Conservation (phyloP, 2,113 vertebrate genomes). For the Leptobrachium ailaonicum region DNA sequence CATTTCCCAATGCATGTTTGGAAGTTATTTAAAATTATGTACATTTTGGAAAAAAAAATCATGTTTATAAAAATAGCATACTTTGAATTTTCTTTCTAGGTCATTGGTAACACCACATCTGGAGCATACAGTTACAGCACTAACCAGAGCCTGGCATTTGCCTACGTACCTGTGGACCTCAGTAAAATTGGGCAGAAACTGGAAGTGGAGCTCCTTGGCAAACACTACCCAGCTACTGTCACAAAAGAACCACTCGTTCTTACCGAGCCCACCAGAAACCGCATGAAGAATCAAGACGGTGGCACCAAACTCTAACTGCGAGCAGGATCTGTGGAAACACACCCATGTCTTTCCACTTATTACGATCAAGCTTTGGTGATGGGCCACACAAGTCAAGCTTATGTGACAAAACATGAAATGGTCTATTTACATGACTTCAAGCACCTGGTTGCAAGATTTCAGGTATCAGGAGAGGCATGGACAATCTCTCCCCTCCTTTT, state of each 20-base stretch:
- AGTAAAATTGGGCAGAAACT: constrained; percentile 82
- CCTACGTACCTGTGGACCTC: constrained; percentile 84
- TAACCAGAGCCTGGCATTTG: constrained; percentile 87
- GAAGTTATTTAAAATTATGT: no score
- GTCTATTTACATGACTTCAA: no score
- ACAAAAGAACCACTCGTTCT: constrained; percentile 84
- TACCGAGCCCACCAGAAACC: constrained; percentile 82
- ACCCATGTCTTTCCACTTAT: no score
- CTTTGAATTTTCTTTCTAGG: constrained; percentile 66
- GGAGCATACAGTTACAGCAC: constrained; percentile 87
- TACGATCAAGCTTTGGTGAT: no score
- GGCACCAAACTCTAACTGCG: constrained; percentile 57
- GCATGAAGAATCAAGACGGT: constrained; percentile 75
- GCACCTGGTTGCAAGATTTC: no score
- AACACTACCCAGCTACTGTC: constrained; percentile 79
- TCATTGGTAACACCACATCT: constrained; percentile 94
- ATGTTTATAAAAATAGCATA: not conserved
- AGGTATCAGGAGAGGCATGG: no score
- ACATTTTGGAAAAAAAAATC: constrained; percentile 36
- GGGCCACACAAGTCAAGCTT: no score
- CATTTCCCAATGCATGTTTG: no score
- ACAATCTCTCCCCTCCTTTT: no score
- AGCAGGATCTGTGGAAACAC: not conserved
- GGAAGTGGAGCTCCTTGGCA: constrained; percentile 89
- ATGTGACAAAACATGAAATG: no score